Conservation (phyloP, 2,797 vertebrate species). For the Sebastes trivittatus region DNA sequence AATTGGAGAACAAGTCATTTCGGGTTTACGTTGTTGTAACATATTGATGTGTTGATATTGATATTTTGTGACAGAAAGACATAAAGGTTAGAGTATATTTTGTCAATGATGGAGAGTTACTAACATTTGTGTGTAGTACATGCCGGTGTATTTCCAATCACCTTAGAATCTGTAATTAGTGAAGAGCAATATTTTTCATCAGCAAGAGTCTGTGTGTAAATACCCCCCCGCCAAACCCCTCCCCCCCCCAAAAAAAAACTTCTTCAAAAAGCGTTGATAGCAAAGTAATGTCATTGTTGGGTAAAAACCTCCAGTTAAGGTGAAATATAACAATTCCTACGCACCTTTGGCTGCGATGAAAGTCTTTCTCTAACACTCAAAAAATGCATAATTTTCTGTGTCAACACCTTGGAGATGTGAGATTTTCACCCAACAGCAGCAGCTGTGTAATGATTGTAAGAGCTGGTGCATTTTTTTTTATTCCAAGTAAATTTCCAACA, state of each 20-base stretch:
- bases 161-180: slow-evolving; percentile 30
- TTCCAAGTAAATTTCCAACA: not conserved
- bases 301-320: not conserved
- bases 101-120: slow-evolving; percentile 30
- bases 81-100: slow-evolving; percentile 58
- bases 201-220: slow-evolving; percentile 46
- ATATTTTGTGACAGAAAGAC: slow-evolving; percentile 54
- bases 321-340: not conserved
- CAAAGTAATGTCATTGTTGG: not conserved
- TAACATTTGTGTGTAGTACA: slow-evolving; percentile 42
- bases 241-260: too few species aligned
- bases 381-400: not conserved
- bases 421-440: not conserved
- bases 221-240: not conserved
- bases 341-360: not conserved
- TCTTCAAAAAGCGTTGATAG: not conserved
- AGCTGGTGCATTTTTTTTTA: not conserved
- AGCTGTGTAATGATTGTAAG: not conserved
- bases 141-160: slow-evolving; percentile 38
- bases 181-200: slow-evolving; percentile 67
- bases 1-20: not conserved
- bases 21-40: not conserved
- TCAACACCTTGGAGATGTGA: not conserved
- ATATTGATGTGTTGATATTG: slow-evolving; percentile 29
- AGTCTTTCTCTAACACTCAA: not conserved